These are phyloP conservation scores for Cossypha dichroa DNA, from an alignment of 2,797 vertebrate species.

Conservation along the genomic window DNA sequence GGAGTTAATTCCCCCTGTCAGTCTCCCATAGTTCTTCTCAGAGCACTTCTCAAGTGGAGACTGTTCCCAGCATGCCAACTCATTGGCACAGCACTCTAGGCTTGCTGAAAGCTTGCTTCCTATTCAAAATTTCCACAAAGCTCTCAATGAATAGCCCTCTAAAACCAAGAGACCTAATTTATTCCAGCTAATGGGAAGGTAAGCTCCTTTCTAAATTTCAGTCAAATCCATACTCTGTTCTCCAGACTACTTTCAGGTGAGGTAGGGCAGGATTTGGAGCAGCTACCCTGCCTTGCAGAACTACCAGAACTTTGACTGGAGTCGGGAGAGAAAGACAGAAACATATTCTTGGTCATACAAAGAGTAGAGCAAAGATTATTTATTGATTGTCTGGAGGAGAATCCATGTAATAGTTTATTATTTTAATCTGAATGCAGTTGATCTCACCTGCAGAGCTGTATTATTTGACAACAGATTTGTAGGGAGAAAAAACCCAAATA, in stretches of 20 bases:
- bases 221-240: background rate
- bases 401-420: background rate
- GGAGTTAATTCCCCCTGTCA: constrained; percentile 40
- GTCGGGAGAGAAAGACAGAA: background rate
- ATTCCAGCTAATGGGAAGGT: background rate
- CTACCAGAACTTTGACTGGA: rapidly evolving
- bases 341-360: rapidly evolving
- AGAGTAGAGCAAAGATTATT: background rate
- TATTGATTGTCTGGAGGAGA: background rate
- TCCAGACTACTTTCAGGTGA: background rate
- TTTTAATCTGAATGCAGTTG: background rate
- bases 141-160: background rate
- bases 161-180: background rate
- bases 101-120: background rate
- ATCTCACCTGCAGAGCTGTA: background rate
- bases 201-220: background rate
- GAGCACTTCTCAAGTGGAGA: background rate
- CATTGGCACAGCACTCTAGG: background rate
- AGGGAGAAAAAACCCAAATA: rapidly evolving
- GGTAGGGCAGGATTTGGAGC: background rate
- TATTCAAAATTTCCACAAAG: constrained; percentile 26
- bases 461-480: background rate
- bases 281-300: background rate
- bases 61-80: background rate
- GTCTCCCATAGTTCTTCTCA: background rate